These are phyloP conservation scores for Xestia sexstrigata DNA, from an alignment of 2,888 invertebrate species.

Conservation along the genomic window DNA sequence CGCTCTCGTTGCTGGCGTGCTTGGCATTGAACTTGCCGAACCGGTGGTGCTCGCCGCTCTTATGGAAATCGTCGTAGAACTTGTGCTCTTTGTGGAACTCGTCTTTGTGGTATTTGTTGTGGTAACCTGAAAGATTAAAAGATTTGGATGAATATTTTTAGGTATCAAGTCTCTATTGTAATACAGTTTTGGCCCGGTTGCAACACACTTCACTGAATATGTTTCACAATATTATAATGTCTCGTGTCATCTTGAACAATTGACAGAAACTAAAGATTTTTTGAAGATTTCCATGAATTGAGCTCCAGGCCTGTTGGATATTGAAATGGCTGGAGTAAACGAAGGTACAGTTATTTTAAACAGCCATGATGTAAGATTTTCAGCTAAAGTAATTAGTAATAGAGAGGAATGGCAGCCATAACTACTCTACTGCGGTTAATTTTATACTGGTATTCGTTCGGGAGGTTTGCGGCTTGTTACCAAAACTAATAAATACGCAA, in stretches of 20 bases:
- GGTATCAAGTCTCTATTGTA: background rate
- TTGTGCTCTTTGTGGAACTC: conserved; percentile 95
- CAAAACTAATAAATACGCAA: background rate
- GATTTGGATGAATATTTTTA: background rate
- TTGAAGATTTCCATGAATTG: background rate
- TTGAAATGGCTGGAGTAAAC: background rate
- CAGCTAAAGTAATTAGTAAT: background rate
- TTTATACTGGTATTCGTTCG: background rate
- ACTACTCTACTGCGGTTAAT: conserved; percentile 2
- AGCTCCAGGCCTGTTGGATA: background rate
- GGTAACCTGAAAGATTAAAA: conserved; percentile 88
- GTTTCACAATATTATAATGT: background rate
- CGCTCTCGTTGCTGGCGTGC: conserved; percentile 91
- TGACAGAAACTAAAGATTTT: background rate
- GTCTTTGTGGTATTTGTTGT: conserved; percentile 95
- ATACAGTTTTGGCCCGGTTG: background rate
- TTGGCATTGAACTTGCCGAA: conserved; percentile 92
- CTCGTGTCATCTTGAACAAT: background rate
- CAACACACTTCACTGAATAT: background rate
- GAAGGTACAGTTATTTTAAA: background rate
- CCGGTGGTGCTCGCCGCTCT: conserved; percentile 93
- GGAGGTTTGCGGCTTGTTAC: conserved; percentile 8
- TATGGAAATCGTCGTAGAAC: conserved; percentile 94
- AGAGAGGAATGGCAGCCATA: background rate
- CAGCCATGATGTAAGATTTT: too few species aligned